Base-by-base conservation (phyloP, 2,113 vertebrate genomes). In the Theropithecus gelada region DNA sequence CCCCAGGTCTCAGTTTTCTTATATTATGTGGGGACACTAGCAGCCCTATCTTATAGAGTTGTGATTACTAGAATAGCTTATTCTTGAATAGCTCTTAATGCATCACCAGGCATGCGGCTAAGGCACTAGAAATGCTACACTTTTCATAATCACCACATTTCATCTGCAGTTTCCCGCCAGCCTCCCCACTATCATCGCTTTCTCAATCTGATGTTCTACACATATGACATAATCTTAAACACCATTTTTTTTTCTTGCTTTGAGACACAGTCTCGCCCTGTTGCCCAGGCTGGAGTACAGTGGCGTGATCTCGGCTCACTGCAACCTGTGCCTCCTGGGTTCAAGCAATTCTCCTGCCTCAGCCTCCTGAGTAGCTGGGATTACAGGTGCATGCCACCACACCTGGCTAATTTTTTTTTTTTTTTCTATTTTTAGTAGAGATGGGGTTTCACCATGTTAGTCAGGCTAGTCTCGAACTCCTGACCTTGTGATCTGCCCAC, bases 291-390 rank as follows among this genome's bases (percentile, higher is more conserved):
- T 55, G 52, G 52, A 55, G 52, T 55, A 20, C 2, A 55, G 52
- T 7, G 18, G 18, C 6, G 1, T 18, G 0, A 55, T 55, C 52
- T 20, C 6, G 0, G 52, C 52, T 55, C 18, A 55, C 52, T 55
- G 52, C 52, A 55, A 55, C 52, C 52, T 55, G 6, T 20, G 18
- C 18, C 52, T 55, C 18, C 18, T 55, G 18, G 52, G 18, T 55
- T 55, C 52, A 55, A 55, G 52, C 6, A 18, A 55, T 55, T 55
- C 52, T 55, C 6, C 52, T 20, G 52, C 52, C 18, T 20, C 18
- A 20, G 52, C 52, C 52, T 55, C 52, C 52, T 20, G 18, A 55
- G 52, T 55, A 55, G 52, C 52, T 55, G 52, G 52, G 17, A 55
- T 55, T 55, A 55, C 52, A 55, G 52, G 2, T 18, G 18, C 18